Evolutionary conservation across 2,797 vertebrate genomes (phyloP).

Genomic region (Myiotriccus ornatus): DNA sequence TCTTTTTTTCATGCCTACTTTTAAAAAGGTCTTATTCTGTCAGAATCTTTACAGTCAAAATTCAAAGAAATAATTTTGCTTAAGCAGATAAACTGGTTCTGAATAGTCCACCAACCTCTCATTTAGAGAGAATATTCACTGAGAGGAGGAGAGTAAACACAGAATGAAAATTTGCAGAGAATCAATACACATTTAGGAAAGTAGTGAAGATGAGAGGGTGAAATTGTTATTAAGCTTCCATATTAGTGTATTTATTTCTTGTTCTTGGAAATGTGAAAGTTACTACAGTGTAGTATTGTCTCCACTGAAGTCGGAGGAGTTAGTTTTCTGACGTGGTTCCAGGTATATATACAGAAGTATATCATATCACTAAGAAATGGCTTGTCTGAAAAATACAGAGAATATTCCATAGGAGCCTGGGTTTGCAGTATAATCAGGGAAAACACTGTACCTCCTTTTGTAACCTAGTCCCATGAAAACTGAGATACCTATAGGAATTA

Average conservation of each 20-base stretch:
- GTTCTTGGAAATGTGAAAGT: background rate
- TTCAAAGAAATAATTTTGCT: background rate
- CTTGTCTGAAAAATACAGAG: background rate
- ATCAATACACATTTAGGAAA: background rate
- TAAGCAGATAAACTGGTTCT: background rate
- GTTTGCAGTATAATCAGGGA: background rate
- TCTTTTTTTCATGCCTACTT: background rate
- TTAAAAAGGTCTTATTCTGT: background rate
- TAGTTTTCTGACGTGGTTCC: rapidly evolving
- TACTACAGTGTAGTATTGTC: background rate
- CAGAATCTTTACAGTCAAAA: background rate
- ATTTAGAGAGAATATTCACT: background rate
- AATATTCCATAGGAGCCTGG: background rate
- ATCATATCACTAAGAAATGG: background rate
- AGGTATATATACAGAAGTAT: background rate
- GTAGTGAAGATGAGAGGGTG: background rate
- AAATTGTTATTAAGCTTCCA: background rate
- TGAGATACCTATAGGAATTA: background rate
- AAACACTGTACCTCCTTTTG: background rate
- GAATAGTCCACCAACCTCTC: background rate
- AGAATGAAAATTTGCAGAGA: background rate
- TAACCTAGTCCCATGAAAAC: background rate
- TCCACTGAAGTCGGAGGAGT: background rate
- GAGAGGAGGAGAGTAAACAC: background rate
- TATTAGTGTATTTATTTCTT: background rate